Evolutionary conservation across 2,888 invertebrate genomes (phyloP).

Genomic region (Macaria notata): DNA sequence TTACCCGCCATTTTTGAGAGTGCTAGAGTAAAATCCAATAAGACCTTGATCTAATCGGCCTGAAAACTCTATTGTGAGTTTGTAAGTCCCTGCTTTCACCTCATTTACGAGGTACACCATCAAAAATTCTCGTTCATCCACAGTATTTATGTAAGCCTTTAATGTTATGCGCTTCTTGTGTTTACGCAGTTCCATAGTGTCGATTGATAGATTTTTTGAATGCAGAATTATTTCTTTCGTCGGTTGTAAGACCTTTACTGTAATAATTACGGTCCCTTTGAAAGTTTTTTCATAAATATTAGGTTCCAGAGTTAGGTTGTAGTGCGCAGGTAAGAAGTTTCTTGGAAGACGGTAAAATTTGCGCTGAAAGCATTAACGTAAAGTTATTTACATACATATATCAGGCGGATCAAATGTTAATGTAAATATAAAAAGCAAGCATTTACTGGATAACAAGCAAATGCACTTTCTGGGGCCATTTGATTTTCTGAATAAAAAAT

Average conservation of each 20-base stretch:
- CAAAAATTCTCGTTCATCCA: conserved; percentile 63
- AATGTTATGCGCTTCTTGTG: conserved; percentile 29
- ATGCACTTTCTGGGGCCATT: too few species aligned
- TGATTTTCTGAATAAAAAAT: too few species aligned
- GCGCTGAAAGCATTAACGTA: conserved; percentile 42
- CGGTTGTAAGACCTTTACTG: conserved; percentile 60
- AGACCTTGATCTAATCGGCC: conserved; percentile 76
- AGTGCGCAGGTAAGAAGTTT: conserved; percentile 83
- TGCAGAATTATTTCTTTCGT: conserved; percentile 82
- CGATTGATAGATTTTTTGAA: conserved; percentile 81
- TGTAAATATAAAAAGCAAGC: too few species aligned
- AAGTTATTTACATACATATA: too few species aligned
- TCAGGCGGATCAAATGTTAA: too few species aligned
- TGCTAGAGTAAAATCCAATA: conserved; percentile 83
- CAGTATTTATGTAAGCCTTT: conserved; percentile 30
- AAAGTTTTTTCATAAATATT: conserved; percentile 79
- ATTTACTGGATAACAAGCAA: too few species aligned
- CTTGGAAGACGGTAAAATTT: conserved; percentile 74
- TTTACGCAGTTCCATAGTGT: conserved; percentile 41
- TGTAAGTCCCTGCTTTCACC: conserved; percentile 52
- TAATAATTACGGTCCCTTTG: conserved; percentile 82
- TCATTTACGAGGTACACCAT: conserved; percentile 55
- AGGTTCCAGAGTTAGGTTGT: conserved; percentile 86
- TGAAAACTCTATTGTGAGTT: conserved; percentile 70
- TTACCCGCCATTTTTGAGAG: conserved; percentile 71